A percentile compares a stretch with the other conserved stretches of the same genome.
phyloP scores from a whole-genome alignment of 2,888 invertebrate genomes.

The Prionchulus punctatus region DNA sequence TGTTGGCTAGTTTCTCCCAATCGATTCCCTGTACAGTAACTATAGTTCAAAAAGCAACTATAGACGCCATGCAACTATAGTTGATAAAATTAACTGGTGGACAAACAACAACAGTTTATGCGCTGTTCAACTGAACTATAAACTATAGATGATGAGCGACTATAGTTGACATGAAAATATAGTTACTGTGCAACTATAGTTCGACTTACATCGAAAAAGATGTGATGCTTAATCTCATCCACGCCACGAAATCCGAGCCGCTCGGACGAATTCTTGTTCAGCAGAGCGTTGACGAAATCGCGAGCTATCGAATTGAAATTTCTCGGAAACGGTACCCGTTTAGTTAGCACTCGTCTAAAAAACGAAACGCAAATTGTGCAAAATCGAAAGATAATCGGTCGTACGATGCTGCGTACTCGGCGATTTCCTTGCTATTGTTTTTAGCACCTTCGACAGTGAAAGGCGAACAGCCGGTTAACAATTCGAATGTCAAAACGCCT shows the following conservation, averaged over 20 bases:
- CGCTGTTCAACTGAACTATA: no score
- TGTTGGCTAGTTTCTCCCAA: conserved; percentile 63
- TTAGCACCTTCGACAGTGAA: conserved; percentile 87
- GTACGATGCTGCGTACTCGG: conserved; percentile 39
- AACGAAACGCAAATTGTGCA: background rate
- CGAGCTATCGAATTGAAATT: conserved; percentile 55
- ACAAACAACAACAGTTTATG: no score
- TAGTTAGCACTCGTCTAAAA: conserved; percentile 59
- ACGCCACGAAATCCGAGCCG: conserved; percentile 79
- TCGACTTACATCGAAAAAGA: conserved; percentile 61
- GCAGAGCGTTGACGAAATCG: conserved; percentile 60
- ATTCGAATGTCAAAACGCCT: conserved; percentile 84
- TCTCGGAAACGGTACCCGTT: conserved; percentile 72
- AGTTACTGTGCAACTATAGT: background rate
- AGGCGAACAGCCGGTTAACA: conserved; percentile 87
- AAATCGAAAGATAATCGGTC: background rate
- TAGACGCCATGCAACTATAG: no score
- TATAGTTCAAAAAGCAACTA: conserved; percentile 13
- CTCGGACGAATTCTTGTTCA: conserved; percentile 73
- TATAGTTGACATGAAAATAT: conserved; percentile 4
- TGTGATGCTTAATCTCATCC: conserved; percentile 68
- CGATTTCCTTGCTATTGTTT: conserved; percentile 86
- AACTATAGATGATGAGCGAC: no score
- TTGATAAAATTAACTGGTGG: no score
- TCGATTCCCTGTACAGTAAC: conserved; percentile 46